These are phyloP conservation scores for Eupithecia inturbata DNA, from an alignment of 2,888 invertebrate genomes.

Conservation along the genomic window DNA sequence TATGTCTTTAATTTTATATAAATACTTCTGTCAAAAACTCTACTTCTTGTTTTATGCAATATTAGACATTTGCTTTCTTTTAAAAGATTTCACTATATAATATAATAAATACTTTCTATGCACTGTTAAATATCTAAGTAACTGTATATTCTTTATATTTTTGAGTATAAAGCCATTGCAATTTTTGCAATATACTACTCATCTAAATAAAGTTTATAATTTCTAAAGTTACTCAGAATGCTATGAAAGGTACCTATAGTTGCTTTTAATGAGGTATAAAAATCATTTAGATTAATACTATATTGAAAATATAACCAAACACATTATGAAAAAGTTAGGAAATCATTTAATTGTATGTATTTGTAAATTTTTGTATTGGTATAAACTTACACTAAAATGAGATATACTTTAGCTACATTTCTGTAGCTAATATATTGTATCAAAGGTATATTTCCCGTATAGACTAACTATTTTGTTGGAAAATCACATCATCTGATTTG, in stretches of 20 bases:
- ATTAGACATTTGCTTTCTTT: conserved; percentile 78
- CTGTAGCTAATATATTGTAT: background rate
- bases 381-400: background rate
- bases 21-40: conserved; percentile 21
- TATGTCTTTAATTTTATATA: background rate
- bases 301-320: conserved; percentile 21
- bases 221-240: background rate
- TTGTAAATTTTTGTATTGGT: conserved; percentile 5
- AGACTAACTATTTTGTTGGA: background rate
- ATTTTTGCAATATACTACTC: background rate
- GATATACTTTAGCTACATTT: background rate
- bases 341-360: conserved; percentile 8
- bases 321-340: conserved; percentile 31
- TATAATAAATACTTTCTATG: conserved; percentile 3
- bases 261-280: conserved; percentile 28
- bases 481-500: background rate
- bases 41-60: conserved; percentile 46
- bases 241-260: conserved; percentile 15
- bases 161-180: background rate
- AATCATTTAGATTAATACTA: conserved; percentile 30
- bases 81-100: conserved; percentile 31
- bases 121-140: background rate
- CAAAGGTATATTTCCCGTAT: background rate
- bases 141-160: background rate
- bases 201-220: background rate